These are phyloP conservation scores for Cryptus viduatorius DNA, from an alignment of 2,888 invertebrate genomes.

Conservation along the genomic window DNA sequence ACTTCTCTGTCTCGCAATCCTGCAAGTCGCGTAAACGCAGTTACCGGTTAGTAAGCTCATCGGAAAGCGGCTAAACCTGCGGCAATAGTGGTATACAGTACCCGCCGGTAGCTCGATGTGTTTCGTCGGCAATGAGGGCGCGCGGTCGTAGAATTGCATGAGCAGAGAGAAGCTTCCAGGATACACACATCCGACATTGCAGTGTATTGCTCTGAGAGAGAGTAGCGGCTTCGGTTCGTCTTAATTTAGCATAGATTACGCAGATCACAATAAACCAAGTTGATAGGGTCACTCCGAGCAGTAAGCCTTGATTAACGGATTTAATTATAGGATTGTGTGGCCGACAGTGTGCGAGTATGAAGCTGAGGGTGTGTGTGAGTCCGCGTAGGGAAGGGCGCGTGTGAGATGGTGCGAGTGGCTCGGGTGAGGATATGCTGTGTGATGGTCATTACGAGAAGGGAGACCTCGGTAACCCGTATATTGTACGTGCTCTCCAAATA, in stretches of 20 bases:
- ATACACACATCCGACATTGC: constrained; percentile 4
- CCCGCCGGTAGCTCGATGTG: background rate
- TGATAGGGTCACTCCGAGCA: constrained; percentile 83
- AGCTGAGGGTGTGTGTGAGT: constrained; percentile 18
- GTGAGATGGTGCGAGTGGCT: constrained; percentile 50
- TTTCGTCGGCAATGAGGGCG: constrained; percentile 26
- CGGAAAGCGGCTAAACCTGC: constrained; percentile 53
- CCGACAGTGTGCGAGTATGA: constrained; percentile 51
- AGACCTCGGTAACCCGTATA: constrained; percentile 81
- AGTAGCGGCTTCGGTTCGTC: constrained; percentile 76
- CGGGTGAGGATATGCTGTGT: constrained; percentile 76
- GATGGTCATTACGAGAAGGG: constrained; percentile 79
- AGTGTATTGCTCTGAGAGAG: constrained; percentile 31
- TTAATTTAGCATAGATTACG: constrained; percentile 84
- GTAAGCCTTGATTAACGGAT: constrained; percentile 85
- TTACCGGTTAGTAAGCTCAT: constrained; percentile 48
- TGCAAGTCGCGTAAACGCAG: constrained; percentile 41
- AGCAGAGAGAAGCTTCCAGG: constrained; percentile 14
- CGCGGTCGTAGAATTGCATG: constrained; percentile 49
- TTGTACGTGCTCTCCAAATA: constrained; percentile 64
- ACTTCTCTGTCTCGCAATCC: constrained; percentile 33
- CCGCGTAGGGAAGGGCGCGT: constrained; percentile 52
- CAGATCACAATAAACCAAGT: constrained; percentile 85
- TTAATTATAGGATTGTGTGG: constrained; percentile 84
- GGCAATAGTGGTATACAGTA: constrained; percentile 21